Percentiles rank a stretch among this genome's conserved stretches.
Evolutionary conservation across 2,888 invertebrate genomes (phyloP).

Genomic region (Alviniconcha strummeri): DNA sequence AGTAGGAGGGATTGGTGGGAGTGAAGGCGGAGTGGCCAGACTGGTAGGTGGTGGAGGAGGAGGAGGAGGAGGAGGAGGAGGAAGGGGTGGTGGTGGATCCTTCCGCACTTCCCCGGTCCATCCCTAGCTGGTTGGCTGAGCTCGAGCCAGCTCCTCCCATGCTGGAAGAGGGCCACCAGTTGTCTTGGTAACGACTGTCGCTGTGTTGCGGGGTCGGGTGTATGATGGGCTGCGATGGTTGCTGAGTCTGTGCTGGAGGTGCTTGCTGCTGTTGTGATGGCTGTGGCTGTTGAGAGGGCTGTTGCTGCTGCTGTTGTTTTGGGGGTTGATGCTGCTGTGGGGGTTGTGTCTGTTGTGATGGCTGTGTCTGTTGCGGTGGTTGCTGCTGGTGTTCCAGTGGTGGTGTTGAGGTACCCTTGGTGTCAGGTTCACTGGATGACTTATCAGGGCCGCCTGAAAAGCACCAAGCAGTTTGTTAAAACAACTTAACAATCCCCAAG

Average conservation of each 20-base stretch:
- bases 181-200: slow-evolving; percentile 29
- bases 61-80: slow-evolving; percentile 6
- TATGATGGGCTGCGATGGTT: slow-evolving; percentile 21
- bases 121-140: slow-evolving; percentile 1
- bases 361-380: slow-evolving; percentile 27
- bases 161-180: slow-evolving; percentile 25
- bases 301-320: slow-evolving; percentile 5
- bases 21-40: slow-evolving; percentile 31
- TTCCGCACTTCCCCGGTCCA: not conserved
- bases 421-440: slow-evolving; percentile 11
- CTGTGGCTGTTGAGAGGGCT: slow-evolving; percentile 17
- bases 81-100: slow-evolving; percentile 6
- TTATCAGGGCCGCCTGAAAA: slow-evolving; percentile 9
- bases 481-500: not conserved
- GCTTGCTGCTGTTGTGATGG: not conserved
- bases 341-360: slow-evolving; percentile 9
- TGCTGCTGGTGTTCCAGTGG: slow-evolving; percentile 20
- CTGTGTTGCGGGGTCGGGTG: slow-evolving; percentile 26
- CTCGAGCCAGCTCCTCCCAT: not conserved
- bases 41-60: slow-evolving; percentile 23
- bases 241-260: not conserved
- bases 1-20: slow-evolving; percentile 27
- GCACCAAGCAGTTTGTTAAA: not conserved
- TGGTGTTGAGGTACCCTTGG: slow-evolving; percentile 13
- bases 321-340: slow-evolving; percentile 27